Evolutionary conservation across 2,113 vertebrate genomes (phyloP).

Genomic region (Oreocharis arfaki): DNA sequence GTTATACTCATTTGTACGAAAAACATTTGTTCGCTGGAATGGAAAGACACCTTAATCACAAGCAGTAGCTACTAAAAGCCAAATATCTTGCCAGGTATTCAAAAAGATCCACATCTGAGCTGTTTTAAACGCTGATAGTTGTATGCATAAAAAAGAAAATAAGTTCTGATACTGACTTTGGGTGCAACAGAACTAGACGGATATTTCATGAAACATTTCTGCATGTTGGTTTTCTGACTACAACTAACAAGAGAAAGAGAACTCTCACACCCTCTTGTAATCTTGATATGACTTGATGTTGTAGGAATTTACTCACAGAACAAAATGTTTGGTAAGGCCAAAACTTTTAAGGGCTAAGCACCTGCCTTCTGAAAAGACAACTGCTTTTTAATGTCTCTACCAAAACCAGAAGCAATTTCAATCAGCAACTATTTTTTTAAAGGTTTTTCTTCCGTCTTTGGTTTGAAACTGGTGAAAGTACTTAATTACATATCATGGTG

Average conservation of each 20-base stretch:
- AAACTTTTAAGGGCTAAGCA: background rate
- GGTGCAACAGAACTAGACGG: rapidly evolving
- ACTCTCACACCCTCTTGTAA: background rate
- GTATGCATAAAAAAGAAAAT: background rate
- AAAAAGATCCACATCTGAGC: background rate
- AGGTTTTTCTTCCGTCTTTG: background rate
- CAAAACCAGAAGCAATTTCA: background rate
- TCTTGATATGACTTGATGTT: background rate
- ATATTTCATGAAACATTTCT: background rate
- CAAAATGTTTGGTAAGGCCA: background rate
- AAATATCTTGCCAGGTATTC: background rate
- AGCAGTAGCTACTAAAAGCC: background rate
- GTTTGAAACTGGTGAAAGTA: background rate
- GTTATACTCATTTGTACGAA: background rate
- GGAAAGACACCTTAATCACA: background rate
- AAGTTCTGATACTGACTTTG: background rate
- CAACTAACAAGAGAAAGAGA: background rate
- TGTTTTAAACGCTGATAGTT: background rate
- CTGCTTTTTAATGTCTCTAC: background rate
- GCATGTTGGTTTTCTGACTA: background rate
- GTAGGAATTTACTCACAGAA: background rate
- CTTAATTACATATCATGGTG: background rate
- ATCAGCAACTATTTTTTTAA: background rate
- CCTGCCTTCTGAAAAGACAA: background rate
- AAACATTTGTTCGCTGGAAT: background rate